Evolutionary conservation across 2,797 vertebrate genomes (phyloP), one percentile per base, ranked within the genome.

Genomic region (Takifugu rubripes): DNA sequence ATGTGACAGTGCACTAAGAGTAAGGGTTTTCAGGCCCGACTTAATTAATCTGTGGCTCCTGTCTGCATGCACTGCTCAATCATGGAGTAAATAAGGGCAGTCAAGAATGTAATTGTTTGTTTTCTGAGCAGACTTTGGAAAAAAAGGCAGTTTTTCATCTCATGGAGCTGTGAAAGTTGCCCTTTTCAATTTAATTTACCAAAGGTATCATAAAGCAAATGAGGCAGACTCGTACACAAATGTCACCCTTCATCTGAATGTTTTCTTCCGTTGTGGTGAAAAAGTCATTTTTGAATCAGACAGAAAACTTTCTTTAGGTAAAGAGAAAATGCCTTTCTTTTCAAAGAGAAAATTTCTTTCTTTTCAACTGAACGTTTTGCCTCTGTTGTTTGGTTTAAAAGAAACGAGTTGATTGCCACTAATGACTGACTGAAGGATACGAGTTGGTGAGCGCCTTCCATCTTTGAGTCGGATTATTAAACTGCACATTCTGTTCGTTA

Each of bases 41-140:
- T 93, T 94, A 97, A 95, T 96, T 95, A 95, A 92, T 94, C 91
- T 93, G 89, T 91, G 76, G 85, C 83, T 90, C 89, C 87, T 93
- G 93, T 93, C 91, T 93, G 90, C 92, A 86, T 89, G 85, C 84
- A 87, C 77, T 74, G 93, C 92, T 94, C 93, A 92, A 93, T 95
- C 93, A 94, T 88, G 81, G 86, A 89, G 89, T 88, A 94, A 95
- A 94, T 94, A 93, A 94, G 95, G 85, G 88, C 90, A 94, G 92
- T 93, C 90, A 94, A 91, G 91, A 91, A 93, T 94, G 92, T 92
- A 95, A 90, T 95, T 94, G 90, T 94, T 94, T 94, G 90, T 91
- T 94, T 94, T 93, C 92, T 91, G 92, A 80, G 86, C 89, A 91
- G 86, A 66, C 66, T 88, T 86, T 75, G 66, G 74, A 78, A 84